phyloP scores from a whole-genome alignment of 2,113 vertebrate genomes.

The Syrmaticus mikado region DNA sequence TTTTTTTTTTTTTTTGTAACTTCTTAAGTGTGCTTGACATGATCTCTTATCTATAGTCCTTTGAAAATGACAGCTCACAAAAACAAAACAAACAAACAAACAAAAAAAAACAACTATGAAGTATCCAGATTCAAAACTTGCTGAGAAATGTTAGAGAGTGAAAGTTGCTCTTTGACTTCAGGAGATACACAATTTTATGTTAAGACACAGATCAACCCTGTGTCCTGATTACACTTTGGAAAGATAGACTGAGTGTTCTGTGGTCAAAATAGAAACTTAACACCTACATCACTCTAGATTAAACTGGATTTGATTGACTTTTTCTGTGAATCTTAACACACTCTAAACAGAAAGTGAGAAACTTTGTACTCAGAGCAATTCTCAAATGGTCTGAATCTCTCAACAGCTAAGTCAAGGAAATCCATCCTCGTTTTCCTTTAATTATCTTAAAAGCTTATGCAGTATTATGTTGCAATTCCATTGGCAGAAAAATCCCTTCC shows the following conservation, averaged over 20 bases:
- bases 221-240: background rate
- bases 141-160: background rate
- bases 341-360: background rate
- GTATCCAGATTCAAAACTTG: background rate
- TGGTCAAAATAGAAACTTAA: background rate
- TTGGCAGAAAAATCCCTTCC: background rate
- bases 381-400: too few species aligned
- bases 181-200: background rate
- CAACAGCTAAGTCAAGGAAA: background rate
- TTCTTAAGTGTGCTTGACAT: background rate
- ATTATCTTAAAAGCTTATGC: background rate
- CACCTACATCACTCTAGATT: background rate
- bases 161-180: background rate
- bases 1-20: background rate
- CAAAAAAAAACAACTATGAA: background rate
- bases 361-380: background rate
- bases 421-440: background rate
- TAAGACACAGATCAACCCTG: background rate
- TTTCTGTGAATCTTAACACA: background rate
- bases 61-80: conserved; percentile 1
- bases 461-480: background rate
- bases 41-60: background rate
- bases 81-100: too few species aligned
- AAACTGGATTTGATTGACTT: background rate
- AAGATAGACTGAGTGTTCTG: background rate